Evolutionary conservation across 2,113 vertebrate species (phyloP), one percentile per base, ranked within the genome.

Genomic region (Hepsetus odoe): DNA sequence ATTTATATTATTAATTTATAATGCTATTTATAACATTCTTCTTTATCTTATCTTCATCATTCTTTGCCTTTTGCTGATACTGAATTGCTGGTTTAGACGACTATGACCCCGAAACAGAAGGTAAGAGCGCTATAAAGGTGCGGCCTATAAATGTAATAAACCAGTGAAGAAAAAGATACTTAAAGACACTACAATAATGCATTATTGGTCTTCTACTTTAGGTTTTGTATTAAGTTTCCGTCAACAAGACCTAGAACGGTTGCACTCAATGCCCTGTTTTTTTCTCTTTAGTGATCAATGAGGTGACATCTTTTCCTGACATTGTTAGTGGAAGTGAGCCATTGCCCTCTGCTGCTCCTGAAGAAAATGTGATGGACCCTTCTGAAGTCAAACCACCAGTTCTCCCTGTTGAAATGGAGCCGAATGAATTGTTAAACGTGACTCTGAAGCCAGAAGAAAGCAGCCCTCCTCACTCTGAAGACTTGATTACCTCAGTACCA

Each of bases 301-400:
- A 69, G 12, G 20, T 33, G 0, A 74, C 32, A 53, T 71, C 78
- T 24, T 18, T 16, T 51, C 82, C 70, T 8, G 88, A 90, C 11
- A 72, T 49, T 68, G 79, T 49, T 53, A 87, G 87, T 2, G 84
- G 82, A 3, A 64, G 72, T 1, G 87, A 64, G n/a, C 26, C 33
- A 0, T n/a, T 75, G 11, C 53, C 72, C 13, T 22, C 32, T 7
- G 84, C 84, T n/a, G 20, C 13, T 1, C 42, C 62, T 71, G 83
- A 80, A 44, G 35, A 46, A 1, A 26, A 49, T 3, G 26, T 73
- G 16, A 40, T 66, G 16, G 71, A 84, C 18, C 44, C 74, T 49
- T 32, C 65, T 12, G 20, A 24, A 13, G 13, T 9, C 18, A n/a
- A 26, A 3, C n/a, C 10, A 32, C 14, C 30, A 7, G 10, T 30